These are phyloP conservation scores for Pristionchus arcanus DNA, from an alignment of 2,888 invertebrate genomes.

Conservation along the genomic window DNA sequence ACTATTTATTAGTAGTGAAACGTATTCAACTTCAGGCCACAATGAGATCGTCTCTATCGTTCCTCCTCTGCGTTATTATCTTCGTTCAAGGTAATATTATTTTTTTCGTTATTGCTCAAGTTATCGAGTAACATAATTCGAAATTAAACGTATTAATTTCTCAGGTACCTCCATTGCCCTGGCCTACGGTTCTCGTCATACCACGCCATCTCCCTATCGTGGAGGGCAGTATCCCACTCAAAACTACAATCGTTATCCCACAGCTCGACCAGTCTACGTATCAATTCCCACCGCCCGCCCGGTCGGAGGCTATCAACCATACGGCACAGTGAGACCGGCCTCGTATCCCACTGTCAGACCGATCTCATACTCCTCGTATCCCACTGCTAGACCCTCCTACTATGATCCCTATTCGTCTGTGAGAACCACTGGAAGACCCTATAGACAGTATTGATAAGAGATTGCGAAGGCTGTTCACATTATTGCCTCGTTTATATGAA, in stretches of 20 bases:
- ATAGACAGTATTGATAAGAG: neutral
- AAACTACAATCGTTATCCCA: neutral
- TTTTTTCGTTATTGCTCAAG: neutral
- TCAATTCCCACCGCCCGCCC: neutral
- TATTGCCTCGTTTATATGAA: no score
- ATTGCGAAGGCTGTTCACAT: no score
- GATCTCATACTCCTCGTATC: neutral
- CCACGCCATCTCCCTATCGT: neutral
- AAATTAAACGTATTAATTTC: neutral
- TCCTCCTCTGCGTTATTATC: neutral
- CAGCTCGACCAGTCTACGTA: neutral
- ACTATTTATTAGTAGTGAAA: neutral
- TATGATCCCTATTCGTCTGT: neutral
- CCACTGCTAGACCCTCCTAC: neutral
- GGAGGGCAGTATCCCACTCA: neutral
- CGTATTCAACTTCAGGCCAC: neutral
- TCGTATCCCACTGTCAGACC: neutral
- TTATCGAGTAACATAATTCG: no score
- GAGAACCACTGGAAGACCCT: neutral
- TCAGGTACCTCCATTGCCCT: neutral
- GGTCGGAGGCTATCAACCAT: neutral
- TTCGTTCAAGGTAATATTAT: neutral
- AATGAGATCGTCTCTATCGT: neutral
- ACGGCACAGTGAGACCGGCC: neutral
- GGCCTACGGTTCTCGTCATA: neutral